Percentiles rank a stretch among this genome's conserved stretches.
phyloP scores from a whole-genome alignment of 2,888 invertebrate genomes.

The Lordiphosa andalusiaca region DNA sequence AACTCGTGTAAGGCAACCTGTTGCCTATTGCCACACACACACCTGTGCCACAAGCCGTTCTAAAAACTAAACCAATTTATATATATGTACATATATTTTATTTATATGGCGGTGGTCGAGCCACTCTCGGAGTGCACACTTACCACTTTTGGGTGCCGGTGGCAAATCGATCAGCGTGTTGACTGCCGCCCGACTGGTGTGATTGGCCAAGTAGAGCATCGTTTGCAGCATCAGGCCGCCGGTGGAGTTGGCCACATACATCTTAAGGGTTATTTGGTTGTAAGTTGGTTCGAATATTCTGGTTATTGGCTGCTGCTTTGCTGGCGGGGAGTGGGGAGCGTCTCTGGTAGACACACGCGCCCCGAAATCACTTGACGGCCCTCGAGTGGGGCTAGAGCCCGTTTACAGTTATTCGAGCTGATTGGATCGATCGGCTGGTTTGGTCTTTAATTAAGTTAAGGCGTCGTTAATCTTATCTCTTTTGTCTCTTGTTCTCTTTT shows the following conservation, averaged over 20 bases:
- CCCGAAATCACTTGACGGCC: constrained; percentile 5
- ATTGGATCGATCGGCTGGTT: constrained; percentile 2
- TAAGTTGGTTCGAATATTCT: too few species aligned
- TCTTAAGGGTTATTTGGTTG: constrained; percentile 29
- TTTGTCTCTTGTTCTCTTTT: constrained; percentile 3
- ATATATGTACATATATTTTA: too few species aligned
- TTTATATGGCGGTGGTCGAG: too few species aligned
- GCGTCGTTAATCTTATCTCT: constrained; percentile 8
- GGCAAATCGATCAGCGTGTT: constrained; percentile 78
- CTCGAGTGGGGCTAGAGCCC: background rate
- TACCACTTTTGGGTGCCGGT: constrained; percentile 78
- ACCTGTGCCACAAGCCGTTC: too few species aligned
- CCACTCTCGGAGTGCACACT: constrained; percentile 41
- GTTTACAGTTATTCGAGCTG: constrained; percentile 8
- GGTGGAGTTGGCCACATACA: constrained; percentile 78
- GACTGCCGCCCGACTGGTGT: constrained; percentile 76
- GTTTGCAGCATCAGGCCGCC: constrained; percentile 80
- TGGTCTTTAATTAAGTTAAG: constrained; percentile 14
- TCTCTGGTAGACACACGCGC: constrained; percentile 1
- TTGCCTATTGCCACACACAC: too few species aligned
- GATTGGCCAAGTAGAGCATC: constrained; percentile 80
- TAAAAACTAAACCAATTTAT: too few species aligned
- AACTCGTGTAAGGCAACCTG: too few species aligned
- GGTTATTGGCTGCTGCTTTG: background rate
- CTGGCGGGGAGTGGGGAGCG: background rate